phyloP scores from a whole-genome alignment of 2,113 vertebrate genomes.

The Cisticola juncidis region DNA sequence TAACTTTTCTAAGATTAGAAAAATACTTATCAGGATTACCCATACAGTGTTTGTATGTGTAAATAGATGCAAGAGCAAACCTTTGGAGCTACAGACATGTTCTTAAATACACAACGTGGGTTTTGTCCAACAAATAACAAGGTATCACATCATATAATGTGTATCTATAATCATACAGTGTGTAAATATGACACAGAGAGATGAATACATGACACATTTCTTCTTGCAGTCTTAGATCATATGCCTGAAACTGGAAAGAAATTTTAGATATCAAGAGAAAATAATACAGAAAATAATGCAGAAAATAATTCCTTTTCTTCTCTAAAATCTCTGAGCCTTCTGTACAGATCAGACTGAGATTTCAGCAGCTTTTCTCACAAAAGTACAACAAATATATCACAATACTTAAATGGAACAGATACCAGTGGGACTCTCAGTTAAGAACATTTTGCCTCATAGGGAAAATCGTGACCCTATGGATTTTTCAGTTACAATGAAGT shows the following conservation, averaged over 20 bases:
- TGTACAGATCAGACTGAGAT: neutral
- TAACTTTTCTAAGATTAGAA: neutral
- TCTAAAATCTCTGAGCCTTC: neutral
- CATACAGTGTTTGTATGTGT: neutral
- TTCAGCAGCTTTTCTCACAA: neutral
- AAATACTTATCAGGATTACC: neutral
- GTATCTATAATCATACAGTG: neutral
- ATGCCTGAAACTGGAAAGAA: conserved; percentile 41
- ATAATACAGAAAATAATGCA: neutral
- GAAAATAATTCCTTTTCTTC: neutral
- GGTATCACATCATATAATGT: neutral
- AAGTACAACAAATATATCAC: neutral
- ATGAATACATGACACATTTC: conserved; percentile 31
- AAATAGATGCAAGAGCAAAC: neutral
- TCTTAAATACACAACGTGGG: neutral
- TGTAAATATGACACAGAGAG: conserved; percentile 19
- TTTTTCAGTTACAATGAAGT: neutral
- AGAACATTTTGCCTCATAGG: neutral
- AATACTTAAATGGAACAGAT: neutral
- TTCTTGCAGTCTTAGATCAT: conserved; percentile 22
- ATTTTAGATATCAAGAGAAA: neutral
- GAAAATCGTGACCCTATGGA: neutral
- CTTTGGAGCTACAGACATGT: neutral
- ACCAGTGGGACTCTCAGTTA: neutral
- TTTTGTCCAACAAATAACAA: conserved; percentile 31